phyloP scores from a whole-genome alignment of 2,113 vertebrate species.

The Chlamydotis undulata region DNA sequence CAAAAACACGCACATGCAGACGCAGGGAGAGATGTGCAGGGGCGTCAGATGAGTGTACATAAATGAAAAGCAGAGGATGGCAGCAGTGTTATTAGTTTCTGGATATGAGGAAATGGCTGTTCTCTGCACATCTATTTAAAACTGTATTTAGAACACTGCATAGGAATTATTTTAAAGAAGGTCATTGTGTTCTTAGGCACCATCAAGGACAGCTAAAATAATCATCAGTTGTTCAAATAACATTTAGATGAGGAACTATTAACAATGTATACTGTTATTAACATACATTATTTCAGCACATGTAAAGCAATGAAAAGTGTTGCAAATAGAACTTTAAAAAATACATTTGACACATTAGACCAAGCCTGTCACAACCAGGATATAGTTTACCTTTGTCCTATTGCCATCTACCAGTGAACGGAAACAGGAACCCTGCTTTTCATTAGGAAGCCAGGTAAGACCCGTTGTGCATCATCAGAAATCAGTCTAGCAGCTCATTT shows the following conservation, averaged over 20 bases:
- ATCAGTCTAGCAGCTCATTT: neutral
- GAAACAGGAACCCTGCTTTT: neutral
- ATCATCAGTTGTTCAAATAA: constrained; percentile 24
- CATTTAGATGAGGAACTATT: neutral
- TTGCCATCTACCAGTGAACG: neutral
- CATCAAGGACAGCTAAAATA: constrained; percentile 17
- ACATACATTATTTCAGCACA: neutral
- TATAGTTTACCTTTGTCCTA: neutral
- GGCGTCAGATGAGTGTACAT: neutral
- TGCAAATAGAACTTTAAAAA: neutral
- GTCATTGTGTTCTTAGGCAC: neutral
- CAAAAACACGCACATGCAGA: neutral
- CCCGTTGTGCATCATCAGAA: neutral
- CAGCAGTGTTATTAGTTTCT: constrained; percentile 60
- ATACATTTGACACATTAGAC: neutral
- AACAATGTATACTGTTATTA: neutral
- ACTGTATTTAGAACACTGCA: neutral
- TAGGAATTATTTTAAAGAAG: constrained; percentile 22
- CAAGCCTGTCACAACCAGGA: neutral
- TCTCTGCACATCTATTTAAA: neutral
- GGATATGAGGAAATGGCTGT: constrained; percentile 32
- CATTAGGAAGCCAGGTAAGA: neutral
- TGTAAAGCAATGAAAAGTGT: neutral
- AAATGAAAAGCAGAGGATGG: constrained; percentile 68
- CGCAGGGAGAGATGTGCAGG: neutral